Evolutionary conservation across 2,888 invertebrate species (phyloP), one percentile per base, ranked within the genome.

Genomic region (Heliconius erato): DNA sequence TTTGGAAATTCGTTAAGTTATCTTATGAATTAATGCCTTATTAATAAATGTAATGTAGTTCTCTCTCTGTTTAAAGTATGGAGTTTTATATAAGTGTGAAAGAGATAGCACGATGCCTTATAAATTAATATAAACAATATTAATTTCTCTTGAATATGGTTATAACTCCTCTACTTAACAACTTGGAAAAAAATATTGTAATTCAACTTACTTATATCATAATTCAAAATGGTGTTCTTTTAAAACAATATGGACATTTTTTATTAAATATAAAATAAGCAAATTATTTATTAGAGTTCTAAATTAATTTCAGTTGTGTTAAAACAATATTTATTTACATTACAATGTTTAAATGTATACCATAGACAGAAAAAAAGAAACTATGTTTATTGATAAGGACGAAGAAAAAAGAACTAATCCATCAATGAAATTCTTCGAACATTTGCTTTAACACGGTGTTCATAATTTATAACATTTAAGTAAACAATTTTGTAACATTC

Each of bases 381-480:
- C 16, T 69, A 40, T 71, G 71, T 81, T 81, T 78, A 68, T 81
- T 77, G 35, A 77, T 68, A 80, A 67, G 68, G 74, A 59, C 28
- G 23, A 28, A 59, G 54, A 35, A 67, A 35, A 32, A 63, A 76
- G 49, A 68, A n/a, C 54, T 69, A 49, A 71, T 63, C 40, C 26
- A 6, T 35, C n/a, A 71, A 59, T 59, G 71, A 72, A 81, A 78
- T 78, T 40, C 63, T 77, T 77, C 44, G 28, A 79, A 63, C 49
- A 68, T 63, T 82, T 78, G 84, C 84, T 82, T 84, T 84, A 84
- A 82, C 49, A 78, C 35, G 68, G 84, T 84, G 84, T 82, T 84
- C 82, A 84, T 82, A 84, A 81, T 80, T 67, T 68, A 67, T 67
- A 67, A 67, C 44, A 49, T 28, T 44, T 78, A 78, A 68, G 28